phyloP scores from a whole-genome alignment of 1,140 invertebrate species.

The Drosophila lacteicornis region DNA sequence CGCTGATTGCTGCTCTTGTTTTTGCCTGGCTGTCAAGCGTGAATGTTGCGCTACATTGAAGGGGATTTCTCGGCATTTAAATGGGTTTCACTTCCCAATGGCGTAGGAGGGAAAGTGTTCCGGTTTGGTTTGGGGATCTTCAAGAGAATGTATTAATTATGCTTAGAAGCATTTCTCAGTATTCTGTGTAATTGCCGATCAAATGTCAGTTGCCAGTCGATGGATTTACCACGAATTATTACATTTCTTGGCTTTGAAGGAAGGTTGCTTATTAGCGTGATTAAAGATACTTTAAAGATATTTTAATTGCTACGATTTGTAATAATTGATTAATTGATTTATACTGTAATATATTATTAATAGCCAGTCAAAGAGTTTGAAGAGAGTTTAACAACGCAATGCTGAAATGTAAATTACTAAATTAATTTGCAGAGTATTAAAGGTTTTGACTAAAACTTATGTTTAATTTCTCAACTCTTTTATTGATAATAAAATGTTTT shows the following conservation, averaged over 20 bases:
- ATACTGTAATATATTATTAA: too few relatives aligned
- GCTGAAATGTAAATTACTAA: too few relatives aligned
- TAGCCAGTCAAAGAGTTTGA: too few relatives aligned
- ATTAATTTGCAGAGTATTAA: too few relatives aligned
- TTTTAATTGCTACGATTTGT: too few relatives aligned
- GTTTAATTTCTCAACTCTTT: too few relatives aligned
- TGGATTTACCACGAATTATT: not conserved
- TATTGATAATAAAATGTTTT: too few relatives aligned
- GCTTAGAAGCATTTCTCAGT: slow-evolving; percentile 1
- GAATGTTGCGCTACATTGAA: slow-evolving; percentile 59
- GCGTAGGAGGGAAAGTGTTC: not conserved
- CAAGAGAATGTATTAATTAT: slow-evolving; percentile 15
- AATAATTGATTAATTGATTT: too few relatives aligned
- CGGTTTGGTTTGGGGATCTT: not conserved
- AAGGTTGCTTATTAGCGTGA: not conserved
- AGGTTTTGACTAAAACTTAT: too few relatives aligned
- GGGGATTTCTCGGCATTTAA: slow-evolving; percentile 68
- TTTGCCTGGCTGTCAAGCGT: slow-evolving; percentile 52
- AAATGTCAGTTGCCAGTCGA: not conserved
- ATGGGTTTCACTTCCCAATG: slow-evolving; percentile 36
- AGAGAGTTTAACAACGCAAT: too few relatives aligned
- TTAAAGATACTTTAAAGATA: not conserved
- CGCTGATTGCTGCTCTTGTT: slow-evolving; percentile 43
- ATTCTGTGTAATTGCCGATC: not conserved
- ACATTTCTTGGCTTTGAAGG: not conserved